Conservation (phyloP, 53 echinoderm and acorn worm genomes). For the Crossaster papposus region DNA sequence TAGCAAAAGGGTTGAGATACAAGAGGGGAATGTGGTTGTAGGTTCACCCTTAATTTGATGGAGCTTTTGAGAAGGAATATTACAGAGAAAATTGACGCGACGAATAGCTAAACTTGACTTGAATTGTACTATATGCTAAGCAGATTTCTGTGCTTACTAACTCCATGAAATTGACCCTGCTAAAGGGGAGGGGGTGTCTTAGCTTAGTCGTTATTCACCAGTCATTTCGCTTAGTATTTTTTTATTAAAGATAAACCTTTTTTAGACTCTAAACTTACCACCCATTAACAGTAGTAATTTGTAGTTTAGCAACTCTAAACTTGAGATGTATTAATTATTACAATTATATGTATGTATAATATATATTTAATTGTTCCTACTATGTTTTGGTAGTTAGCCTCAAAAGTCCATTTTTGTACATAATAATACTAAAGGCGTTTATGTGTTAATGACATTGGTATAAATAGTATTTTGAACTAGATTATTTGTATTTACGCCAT, state of each 20-base stretch:
- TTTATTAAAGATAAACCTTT: neutral
- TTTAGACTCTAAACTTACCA: neutral
- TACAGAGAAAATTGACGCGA: too few species aligned
- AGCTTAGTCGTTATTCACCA: too few species aligned
- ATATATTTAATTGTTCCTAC: neutral
- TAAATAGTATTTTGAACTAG: constrained; percentile 24
- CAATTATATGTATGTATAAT: neutral
- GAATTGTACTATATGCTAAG: too few species aligned
- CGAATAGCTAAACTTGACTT: too few species aligned
- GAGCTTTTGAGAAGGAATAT: too few species aligned
- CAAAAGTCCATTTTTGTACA: neutral
- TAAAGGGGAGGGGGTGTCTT: too few species aligned
- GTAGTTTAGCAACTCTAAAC: neutral
- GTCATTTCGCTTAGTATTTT: neutral
- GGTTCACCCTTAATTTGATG: too few species aligned
- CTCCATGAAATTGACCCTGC: too few species aligned
- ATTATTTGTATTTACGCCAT: neutral
- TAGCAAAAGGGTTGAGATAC: too few species aligned
- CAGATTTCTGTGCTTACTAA: too few species aligned
- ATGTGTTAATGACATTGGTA: neutral
- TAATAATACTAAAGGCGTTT: neutral
- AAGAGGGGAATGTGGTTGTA: too few species aligned
- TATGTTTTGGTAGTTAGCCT: neutral
- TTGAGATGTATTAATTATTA: neutral
- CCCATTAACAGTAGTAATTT: neutral